These are phyloP conservation scores for Morinoia aosen DNA, from an alignment of 2,888 invertebrate species.

Conservation along the genomic window DNA sequence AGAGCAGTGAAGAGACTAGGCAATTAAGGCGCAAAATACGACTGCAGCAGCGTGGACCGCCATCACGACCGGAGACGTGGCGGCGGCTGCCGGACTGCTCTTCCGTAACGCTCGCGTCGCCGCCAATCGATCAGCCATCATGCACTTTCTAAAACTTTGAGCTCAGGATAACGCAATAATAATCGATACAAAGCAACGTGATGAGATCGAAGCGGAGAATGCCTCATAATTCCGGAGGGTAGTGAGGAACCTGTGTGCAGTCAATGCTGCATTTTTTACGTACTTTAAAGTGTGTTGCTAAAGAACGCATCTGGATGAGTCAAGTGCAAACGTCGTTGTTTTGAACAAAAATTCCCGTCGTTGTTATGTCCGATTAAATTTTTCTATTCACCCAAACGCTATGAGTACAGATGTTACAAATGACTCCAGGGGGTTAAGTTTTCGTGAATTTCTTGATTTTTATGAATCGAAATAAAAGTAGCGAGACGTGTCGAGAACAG, in stretches of 20 bases:
- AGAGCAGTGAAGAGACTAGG: neutral
- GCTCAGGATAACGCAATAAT: neutral
- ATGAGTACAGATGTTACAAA: neutral
- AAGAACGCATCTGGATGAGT: too few species aligned
- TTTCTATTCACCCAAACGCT: neutral
- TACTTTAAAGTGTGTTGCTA: too few species aligned
- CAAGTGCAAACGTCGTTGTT: neutral
- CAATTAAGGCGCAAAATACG: constrained; percentile 26
- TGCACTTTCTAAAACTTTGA: constrained; percentile 42
- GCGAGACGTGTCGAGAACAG: neutral
- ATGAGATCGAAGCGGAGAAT: neutral
- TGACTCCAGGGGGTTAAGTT: neutral
- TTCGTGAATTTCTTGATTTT: neutral
- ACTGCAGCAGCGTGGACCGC: neutral
- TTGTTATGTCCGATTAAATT: neutral
- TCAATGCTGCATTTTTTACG: too few species aligned
- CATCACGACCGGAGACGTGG: constrained; percentile 22
- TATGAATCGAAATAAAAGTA: neutral
- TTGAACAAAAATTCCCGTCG: neutral
- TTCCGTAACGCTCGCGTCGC: constrained; percentile 16
- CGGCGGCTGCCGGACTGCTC: neutral
- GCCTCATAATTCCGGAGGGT: neutral
- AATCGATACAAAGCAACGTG: neutral
- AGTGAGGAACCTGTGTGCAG: too few species aligned
- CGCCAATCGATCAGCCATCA: neutral